phyloP scores from a whole-genome alignment of 53 echinoderm and acorn worm genomes.

The Arbacia lixula region DNA sequence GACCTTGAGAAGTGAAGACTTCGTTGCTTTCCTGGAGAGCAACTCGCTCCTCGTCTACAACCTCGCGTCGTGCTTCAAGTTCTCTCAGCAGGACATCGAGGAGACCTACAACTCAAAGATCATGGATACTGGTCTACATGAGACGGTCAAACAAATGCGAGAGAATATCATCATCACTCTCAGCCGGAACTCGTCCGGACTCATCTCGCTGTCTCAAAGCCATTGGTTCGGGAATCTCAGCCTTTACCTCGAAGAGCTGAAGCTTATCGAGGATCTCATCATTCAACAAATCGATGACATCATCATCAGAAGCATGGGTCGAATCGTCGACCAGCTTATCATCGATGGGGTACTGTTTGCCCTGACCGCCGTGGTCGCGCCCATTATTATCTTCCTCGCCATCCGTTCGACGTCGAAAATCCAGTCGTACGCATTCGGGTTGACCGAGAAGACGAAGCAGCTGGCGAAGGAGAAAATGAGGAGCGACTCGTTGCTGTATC shows the following conservation, averaged over 20 bases:
- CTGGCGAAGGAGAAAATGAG: conserved; percentile 75
- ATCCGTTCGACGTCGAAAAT: conserved; percentile 61
- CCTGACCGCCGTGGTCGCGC: conserved; percentile 49
- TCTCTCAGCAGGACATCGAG: neutral
- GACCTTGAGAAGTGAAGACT: conserved; percentile 19
- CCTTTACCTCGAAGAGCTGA: conserved; percentile 50
- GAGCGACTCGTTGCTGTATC: conserved; percentile 76
- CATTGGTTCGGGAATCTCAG: conserved; percentile 58
- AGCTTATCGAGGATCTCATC: conserved; percentile 33
- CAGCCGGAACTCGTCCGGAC: neutral
- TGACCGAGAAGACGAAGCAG: conserved; percentile 70
- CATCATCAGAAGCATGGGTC: conserved; percentile 13
- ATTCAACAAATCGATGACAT: conserved; percentile 31
- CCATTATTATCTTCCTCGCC: conserved; percentile 63
- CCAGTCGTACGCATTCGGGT: conserved; percentile 61
- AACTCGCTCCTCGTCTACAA: conserved; percentile 53
- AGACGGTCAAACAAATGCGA: conserved; percentile 25
- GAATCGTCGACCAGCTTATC: conserved; percentile 37
- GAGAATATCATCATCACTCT: conserved; percentile 41
- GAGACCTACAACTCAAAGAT: conserved; percentile 24
- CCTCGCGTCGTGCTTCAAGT: conserved; percentile 61
- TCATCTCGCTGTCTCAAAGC: neutral
- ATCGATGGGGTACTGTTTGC: conserved; percentile 40
- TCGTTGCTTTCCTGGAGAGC: conserved; percentile 55
- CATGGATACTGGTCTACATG: neutral